Conservation (phyloP, 2,113 vertebrate species). For the Amphiprion percula region DNA sequence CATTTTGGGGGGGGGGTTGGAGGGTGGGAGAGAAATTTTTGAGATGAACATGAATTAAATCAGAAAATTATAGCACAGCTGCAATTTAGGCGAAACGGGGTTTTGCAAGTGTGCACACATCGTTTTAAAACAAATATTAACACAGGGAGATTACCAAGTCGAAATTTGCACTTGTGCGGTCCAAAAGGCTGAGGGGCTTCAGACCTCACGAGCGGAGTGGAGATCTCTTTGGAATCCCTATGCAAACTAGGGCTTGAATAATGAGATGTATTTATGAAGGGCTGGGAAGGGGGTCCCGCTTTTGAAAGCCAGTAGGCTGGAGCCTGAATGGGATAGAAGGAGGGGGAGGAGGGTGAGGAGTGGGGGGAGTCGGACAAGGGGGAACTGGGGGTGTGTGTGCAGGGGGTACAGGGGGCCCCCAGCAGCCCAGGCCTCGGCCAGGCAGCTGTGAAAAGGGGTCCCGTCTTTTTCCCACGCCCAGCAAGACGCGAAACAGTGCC, state of each 20-base stretch:
- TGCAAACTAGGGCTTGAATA: slow-evolving; percentile 87
- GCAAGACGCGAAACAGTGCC: slow-evolving; percentile 87
- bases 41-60: not conserved
- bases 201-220: slow-evolving; percentile 79
- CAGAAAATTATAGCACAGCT: slow-evolving; percentile 3
- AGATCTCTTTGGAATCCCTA: slow-evolving; percentile 86
- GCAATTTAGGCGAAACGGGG: slow-evolving; percentile 12
- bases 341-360: slow-evolving; percentile 42
- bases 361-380: slow-evolving; percentile 56
- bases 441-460: slow-evolving; percentile 94
- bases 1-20: not conserved
- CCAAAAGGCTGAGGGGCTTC: slow-evolving; percentile 78
- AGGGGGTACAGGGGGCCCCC: slow-evolving; percentile 80
- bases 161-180: slow-evolving; percentile 80
- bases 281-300: slow-evolving; percentile 74
- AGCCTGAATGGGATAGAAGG: slow-evolving; percentile 82
- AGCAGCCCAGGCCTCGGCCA: slow-evolving; percentile 85
- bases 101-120: slow-evolving; percentile 59
- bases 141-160: slow-evolving; percentile 78
- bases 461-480: slow-evolving; percentile 95
- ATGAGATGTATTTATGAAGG: slow-evolving; percentile 91
- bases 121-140: slow-evolving; percentile 81
- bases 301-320: slow-evolving; percentile 86
- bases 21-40: not conserved
- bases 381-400: slow-evolving; percentile 59